Conservation (phyloP, 2,888 invertebrate genomes). For the Anticlea derivata region DNA sequence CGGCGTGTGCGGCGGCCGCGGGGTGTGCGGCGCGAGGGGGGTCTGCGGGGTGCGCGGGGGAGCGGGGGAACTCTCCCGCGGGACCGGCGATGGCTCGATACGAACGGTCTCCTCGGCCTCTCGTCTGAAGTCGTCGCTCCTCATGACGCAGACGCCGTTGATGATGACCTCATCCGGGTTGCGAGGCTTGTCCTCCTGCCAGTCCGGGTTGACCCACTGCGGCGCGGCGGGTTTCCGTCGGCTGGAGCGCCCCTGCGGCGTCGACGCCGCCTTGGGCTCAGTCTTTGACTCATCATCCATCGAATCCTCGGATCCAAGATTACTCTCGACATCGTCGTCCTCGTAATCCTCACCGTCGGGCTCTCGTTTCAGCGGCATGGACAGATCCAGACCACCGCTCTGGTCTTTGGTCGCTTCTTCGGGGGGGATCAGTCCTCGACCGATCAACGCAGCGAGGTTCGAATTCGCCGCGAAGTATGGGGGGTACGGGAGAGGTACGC, state of each 20-base stretch:
- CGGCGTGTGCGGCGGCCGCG: constrained; percentile 46
- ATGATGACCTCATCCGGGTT: constrained; percentile 92
- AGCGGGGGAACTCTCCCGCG: constrained; percentile 72
- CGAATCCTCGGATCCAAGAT: constrained; percentile 88
- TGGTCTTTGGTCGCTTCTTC: constrained; percentile 88
- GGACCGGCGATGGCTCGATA: constrained; percentile 85
- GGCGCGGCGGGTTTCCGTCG: constrained; percentile 97
- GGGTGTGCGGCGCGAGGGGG: constrained; percentile 49
- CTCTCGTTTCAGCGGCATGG: constrained; percentile 92
- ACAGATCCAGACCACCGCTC: constrained; percentile 93
- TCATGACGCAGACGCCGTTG: constrained; percentile 97
- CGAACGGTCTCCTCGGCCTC: constrained; percentile 87
- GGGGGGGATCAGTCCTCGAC: constrained; percentile 86
- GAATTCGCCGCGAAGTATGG: constrained; percentile 91
- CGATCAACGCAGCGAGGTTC: constrained; percentile 90
- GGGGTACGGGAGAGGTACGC: constrained; percentile 89
- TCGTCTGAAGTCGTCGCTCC: constrained; percentile 89
- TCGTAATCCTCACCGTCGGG: constrained; percentile 91
- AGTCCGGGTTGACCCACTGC: constrained; percentile 98
- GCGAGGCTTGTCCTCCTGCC: constrained; percentile 88
- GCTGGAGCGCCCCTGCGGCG: constrained; percentile 81
- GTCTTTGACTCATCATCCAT: constrained; percentile 84
- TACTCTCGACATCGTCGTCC: constrained; percentile 90
- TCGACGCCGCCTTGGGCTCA: constrained; percentile 81
- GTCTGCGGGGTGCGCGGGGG: constrained; percentile 48